A percentile compares a stretch with the other conserved stretches of the same genome.
Evolutionary conservation across 1,140 invertebrate genomes (phyloP).

Genomic region (Monochamus saltuarius): DNA sequence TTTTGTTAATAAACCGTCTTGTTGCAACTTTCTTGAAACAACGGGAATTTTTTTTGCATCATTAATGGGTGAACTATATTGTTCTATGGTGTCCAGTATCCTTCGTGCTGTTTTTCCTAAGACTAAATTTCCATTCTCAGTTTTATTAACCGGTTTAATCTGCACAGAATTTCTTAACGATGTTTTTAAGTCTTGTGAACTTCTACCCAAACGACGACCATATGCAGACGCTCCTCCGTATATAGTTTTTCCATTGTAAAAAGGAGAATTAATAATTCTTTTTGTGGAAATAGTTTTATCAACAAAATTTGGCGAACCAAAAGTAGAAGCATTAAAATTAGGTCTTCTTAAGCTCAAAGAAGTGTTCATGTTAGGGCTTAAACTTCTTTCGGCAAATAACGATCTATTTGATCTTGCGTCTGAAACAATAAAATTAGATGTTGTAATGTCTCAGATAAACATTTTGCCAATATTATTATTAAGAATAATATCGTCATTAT

Average conservation of each 20-base stretch:
- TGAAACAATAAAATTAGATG: constrained; percentile 15
- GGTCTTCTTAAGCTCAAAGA: constrained; percentile 56
- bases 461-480: background rate
- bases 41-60: constrained; percentile 71
- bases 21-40: constrained; percentile 31
- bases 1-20: constrained; percentile 28
- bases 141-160: constrained; percentile 55
- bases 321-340: constrained; percentile 60
- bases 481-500: too few species aligned
- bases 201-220: constrained; percentile 51
- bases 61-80: constrained; percentile 71
- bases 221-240: constrained; percentile 77
- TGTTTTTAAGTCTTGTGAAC: constrained; percentile 21
- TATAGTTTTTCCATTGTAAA: constrained; percentile 76
- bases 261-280: constrained; percentile 64
- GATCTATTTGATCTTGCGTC: constrained; percentile 23
- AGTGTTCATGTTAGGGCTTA: constrained; percentile 39
- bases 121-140: constrained; percentile 29
- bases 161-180: constrained; percentile 44
- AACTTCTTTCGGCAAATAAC: constrained; percentile 31
- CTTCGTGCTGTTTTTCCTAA: constrained; percentile 63
- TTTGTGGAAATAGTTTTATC: constrained; percentile 46
- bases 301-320: constrained; percentile 47
- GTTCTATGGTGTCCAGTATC: constrained; percentile 71
- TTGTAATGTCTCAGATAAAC: background rate